Evolutionary conservation across 2,113 vertebrate genomes (phyloP), one percentile per base, ranked within the genome.

Genomic region (Actinemys pallida): DNA sequence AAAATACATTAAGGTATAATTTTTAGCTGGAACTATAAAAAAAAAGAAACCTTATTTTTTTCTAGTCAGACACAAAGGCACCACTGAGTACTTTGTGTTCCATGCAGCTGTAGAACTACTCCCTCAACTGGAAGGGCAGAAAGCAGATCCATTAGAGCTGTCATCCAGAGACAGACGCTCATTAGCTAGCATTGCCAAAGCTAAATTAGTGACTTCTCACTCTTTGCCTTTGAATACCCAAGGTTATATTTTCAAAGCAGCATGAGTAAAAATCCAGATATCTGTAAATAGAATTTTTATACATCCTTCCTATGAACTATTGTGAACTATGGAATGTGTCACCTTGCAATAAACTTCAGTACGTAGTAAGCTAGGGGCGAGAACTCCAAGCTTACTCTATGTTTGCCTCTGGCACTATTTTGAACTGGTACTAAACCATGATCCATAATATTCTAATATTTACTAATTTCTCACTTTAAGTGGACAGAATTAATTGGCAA

Each of bases 401-500:
- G 93, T 65, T 24, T 56, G 49, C 82, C 35, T n/a, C 10, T 42
- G 39, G 19, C 29, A 78, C 2, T 52, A 47, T 62, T 81, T 82
- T 89, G 84, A 87, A 53, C 14, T 87, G 54, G 87, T 72, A 69
- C 13, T 57, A 87, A 84, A 17, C 47, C 76, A 42, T 24, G 24
- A 78, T 78, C 27, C 59, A 87, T 65, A 87, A 35, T 76, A 97
- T 84, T 75, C 92, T 81, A 72, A 85, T 81, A 94, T 97, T 92
- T 86, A 89, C 45, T 83, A 96, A 42, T 59, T 31, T 31, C 27
- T 94, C 83, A 82, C 45, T 88, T 20, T 90, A 88, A 78, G 78
- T 92, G 89, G 78, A 8, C 31, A 81, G 54, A 89, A 86, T 91
- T 87, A 85, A 88, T 92, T 95, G 93, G 94, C 84, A 93, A 96